Evolutionary conservation across 2,797 vertebrate species (phyloP), one percentile per base, ranked within the genome.

Genomic region (Miichthys miiuy): DNA sequence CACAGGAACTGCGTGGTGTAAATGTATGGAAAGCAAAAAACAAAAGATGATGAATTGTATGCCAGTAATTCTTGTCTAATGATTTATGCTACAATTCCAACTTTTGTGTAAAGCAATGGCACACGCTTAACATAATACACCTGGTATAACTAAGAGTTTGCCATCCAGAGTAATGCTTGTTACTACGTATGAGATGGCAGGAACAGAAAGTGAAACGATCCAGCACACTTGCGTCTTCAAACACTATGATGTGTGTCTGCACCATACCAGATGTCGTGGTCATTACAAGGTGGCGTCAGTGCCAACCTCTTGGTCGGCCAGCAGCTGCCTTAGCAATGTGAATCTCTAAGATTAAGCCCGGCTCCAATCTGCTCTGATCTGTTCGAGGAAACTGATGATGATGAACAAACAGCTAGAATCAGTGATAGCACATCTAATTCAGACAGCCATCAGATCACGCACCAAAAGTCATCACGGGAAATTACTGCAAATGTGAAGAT

Each of bases 311-410:
- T 70, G 78, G 82, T 85, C 72, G 25, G 86, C 79, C 82, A 76
- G 86, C 88, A 87, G 87, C 88, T 90, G 88, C 89, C 88, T 87
- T 60, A 77, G 84, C 84, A 83, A 77, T 84, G 87, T 78, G 85
- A 80, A 82, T 74, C 68, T 79, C 77, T 78, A 77, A 90, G 91
- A 94, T 93, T 94, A 92, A 91, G 77, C 86, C 83, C 63, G 68
- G 48, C 62, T 75, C 68, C 89, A 93, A 92, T 94, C 90, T 87
- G 87, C 81, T 56, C 77, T 79, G 85, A 92, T 87, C 88, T 84
- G 82, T 82, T 87, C 56, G 79, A 89, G 90, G 85, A 92, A 89
- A 87, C 81, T 70, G 81, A 78, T 68, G 84, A 84, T 75, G 84
- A 85, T 76, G 80, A 82, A 84, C 79, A 85, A 86, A 88, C 80